phyloP scores from a whole-genome alignment of 2,113 vertebrate genomes.

The Bufo bufo region DNA sequence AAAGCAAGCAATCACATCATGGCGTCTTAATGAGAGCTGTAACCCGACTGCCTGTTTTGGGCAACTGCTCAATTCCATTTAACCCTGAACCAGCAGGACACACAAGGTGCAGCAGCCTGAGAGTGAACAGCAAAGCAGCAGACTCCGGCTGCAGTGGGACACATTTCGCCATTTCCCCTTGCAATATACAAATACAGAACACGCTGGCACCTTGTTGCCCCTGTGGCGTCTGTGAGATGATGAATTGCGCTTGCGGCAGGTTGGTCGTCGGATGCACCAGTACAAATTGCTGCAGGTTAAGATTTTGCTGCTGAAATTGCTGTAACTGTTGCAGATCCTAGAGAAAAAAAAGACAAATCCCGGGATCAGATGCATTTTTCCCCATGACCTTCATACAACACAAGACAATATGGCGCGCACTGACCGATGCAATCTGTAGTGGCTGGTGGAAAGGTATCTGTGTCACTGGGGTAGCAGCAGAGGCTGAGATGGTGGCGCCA shows the following conservation, averaged over 20 bases:
- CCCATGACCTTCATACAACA: too few species aligned
- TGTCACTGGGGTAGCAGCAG: conserved; percentile 96
- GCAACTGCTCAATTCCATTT: too few species aligned
- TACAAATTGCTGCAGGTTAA: conserved; percentile 96
- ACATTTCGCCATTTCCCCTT: too few species aligned
- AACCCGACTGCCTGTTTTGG: too few species aligned
- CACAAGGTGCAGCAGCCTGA: too few species aligned
- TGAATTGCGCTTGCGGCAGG: conserved; percentile 93
- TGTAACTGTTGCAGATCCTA: conserved; percentile 83
- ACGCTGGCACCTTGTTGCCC: conserved; percentile 87
- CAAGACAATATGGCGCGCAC: conserved; percentile 4
- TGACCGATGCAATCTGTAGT: conserved; percentile 93
- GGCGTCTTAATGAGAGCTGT: too few species aligned
- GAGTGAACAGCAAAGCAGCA: too few species aligned
- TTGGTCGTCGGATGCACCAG: conserved; percentile 93
- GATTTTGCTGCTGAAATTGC: conserved; percentile 94
- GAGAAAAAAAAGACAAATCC: conserved; percentile 57
- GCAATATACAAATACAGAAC: too few species aligned
- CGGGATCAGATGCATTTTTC: too few species aligned
- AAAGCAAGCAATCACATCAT: too few species aligned
- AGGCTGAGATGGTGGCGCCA: conserved; percentile 96
- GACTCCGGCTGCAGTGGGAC: too few species aligned
- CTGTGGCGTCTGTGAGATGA: conserved; percentile 97
- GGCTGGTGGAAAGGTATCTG: conserved; percentile 97
- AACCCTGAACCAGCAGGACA: too few species aligned